Evolutionary conservation across 2,797 vertebrate species (phyloP).

Genomic region (Carcharodon carcharias): DNA sequence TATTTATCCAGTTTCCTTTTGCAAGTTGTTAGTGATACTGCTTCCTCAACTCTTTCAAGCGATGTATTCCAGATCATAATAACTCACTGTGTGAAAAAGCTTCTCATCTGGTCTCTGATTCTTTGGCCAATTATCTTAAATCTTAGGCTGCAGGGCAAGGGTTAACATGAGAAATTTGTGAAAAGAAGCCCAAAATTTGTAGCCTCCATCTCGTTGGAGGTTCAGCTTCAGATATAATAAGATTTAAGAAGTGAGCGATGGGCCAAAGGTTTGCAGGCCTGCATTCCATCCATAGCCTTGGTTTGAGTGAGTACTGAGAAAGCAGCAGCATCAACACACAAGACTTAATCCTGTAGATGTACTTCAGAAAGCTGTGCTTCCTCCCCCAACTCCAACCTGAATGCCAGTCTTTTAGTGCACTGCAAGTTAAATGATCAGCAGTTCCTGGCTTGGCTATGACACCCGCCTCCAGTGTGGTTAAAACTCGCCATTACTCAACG

Average conservation of each 20-base stretch:
- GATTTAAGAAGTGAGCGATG: neutral
- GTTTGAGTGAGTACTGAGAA: neutral
- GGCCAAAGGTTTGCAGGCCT: neutral
- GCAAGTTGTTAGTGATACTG: neutral
- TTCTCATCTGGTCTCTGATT: neutral
- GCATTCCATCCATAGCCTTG: neutral
- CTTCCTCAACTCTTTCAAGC: neutral
- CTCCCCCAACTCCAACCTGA: neutral
- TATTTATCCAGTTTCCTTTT: neutral
- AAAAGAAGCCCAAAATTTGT: neutral
- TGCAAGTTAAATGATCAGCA: neutral
- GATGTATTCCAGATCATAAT: neutral
- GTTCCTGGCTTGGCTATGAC: neutral
- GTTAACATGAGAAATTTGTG: neutral
- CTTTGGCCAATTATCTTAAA: neutral
- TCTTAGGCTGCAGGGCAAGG: too few species aligned
- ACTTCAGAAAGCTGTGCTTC: neutral
- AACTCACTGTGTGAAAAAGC: neutral
- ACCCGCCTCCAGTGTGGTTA: neutral
- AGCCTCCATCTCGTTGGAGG: neutral
- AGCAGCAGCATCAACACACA: neutral
- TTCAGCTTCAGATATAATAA: neutral
- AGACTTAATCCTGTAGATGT: neutral
- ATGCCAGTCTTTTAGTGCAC: neutral
- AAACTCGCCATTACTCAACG: neutral